A percentile compares a stretch with the other conserved stretches of the same genome.
These are phyloP conservation scores for Cygnus buccinator DNA, from an alignment of 2,113 vertebrate species.

Conservation along the genomic window DNA sequence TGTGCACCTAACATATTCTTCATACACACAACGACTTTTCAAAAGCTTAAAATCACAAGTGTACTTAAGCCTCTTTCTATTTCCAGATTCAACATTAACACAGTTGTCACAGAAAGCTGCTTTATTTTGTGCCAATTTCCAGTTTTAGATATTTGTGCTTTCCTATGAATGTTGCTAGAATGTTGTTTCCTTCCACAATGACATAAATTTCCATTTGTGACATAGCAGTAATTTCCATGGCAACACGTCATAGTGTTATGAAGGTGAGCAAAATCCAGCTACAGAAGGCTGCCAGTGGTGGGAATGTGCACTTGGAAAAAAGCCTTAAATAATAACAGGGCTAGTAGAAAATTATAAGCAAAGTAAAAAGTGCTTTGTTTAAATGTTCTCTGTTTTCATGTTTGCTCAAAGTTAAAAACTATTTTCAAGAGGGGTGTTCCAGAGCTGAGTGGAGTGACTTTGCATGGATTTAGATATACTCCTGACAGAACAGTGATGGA, in stretches of 20 bases:
- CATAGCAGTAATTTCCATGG: slow-evolving; percentile 41
- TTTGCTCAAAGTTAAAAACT: not conserved
- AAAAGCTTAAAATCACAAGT: not conserved
- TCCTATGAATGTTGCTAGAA: not conserved
- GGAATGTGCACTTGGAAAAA: not conserved
- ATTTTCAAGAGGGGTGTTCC: not conserved
- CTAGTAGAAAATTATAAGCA: not conserved
- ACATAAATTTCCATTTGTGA: slow-evolving; percentile 7
- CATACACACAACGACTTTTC: not conserved
- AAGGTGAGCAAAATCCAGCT: slow-evolving; percentile 6
- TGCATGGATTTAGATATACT: not conserved
- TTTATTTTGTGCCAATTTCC: not conserved
- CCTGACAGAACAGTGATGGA: not conserved
- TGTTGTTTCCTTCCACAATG: not conserved
- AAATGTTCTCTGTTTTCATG: not conserved
- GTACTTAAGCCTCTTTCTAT: not conserved
- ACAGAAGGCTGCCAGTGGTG: not conserved
- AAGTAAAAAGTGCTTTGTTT: not conserved
- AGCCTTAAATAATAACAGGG: not conserved
- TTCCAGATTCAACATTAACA: not conserved
- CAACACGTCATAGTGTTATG: slow-evolving; percentile 9
- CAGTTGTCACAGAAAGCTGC: not conserved
- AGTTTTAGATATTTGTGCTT: not conserved
- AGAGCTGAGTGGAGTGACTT: not conserved
- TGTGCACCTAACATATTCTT: not conserved